phyloP scores from a whole-genome alignment of 2,113 vertebrate genomes.

The Panurus biarmicus region DNA sequence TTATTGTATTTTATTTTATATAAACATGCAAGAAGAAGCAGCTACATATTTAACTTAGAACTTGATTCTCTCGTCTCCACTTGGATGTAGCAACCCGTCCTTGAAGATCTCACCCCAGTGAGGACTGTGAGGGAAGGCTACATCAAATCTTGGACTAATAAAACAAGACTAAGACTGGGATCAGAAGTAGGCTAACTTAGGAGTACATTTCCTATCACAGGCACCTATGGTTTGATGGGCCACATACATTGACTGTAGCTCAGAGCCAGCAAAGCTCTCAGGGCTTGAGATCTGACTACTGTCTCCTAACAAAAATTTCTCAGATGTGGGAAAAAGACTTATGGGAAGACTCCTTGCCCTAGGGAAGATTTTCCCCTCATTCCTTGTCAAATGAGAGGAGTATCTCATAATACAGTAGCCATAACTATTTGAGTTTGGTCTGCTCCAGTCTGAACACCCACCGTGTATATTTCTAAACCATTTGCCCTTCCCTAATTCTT shows the following conservation, averaged over 20 bases:
- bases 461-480: slow-evolving; percentile 45
- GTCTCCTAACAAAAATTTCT: background rate
- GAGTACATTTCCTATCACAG: slow-evolving; percentile 20
- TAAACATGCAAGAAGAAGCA: background rate
- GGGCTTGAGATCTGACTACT: background rate
- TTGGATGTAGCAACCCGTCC: background rate
- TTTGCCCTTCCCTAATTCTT: slow-evolving; percentile 58
- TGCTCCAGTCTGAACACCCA: slow-evolving; percentile 55
- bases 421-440: slow-evolving; percentile 4
- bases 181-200: background rate
- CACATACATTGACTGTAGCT: background rate
- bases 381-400: background rate
- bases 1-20: background rate
- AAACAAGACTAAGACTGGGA: background rate
- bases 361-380: background rate
- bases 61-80: background rate
- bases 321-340: background rate
- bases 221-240: slow-evolving; percentile 36
- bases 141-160: slow-evolving; percentile 3
- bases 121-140: background rate
- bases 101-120: background rate
- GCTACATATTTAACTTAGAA: background rate
- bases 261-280: background rate
- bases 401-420: slow-evolving; percentile 1
- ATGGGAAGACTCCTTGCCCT: background rate